A percentile compares a stretch with the other conserved stretches of the same genome.
Evolutionary conservation across 92 coral and sea anemone genomes (phyloP).

Genomic region (Pocillopora meandrina): DNA sequence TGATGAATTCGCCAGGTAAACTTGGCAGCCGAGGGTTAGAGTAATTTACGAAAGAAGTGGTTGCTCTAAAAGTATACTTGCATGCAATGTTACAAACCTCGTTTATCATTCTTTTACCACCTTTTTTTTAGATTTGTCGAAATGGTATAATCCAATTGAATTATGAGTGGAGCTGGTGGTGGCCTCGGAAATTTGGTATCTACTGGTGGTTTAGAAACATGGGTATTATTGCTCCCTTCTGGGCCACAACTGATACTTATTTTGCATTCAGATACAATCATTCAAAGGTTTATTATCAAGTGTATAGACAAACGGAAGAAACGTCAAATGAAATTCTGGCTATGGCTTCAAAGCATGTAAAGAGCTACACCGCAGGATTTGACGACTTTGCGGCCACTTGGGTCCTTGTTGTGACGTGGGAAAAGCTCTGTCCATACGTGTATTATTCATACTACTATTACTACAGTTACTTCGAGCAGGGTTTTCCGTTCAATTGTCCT

Average conservation of each 20-base stretch:
- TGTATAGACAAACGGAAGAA: background rate
- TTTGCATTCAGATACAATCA: background rate
- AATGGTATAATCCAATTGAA: conserved; percentile 17
- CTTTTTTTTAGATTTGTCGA: background rate
- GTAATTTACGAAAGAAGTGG: too few species aligned
- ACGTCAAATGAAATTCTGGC: background rate
- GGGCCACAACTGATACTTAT: background rate
- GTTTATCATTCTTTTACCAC: too few species aligned
- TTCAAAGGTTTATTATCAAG: conserved; percentile 1
- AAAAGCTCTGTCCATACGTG: conserved; percentile 27
- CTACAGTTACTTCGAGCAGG: background rate
- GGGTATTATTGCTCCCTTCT: conserved; percentile 38
- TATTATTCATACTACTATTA: conserved; percentile 10
- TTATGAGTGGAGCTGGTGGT: conserved; percentile 12
- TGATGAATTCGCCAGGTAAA: too few species aligned
- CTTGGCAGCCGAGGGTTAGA: too few species aligned
- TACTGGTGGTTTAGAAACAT: conserved; percentile 27
- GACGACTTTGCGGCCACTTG: conserved; percentile 28
- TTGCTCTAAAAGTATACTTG: too few species aligned
- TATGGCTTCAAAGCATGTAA: conserved; percentile 25
- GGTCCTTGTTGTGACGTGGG: conserved; percentile 58
- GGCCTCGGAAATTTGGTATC: conserved; percentile 54
- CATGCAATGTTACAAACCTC: too few species aligned
- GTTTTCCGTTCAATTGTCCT: background rate
- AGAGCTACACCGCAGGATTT: background rate